Evolutionary conservation across 2,113 vertebrate species (phyloP).

Genomic region (Plestiodon gilberti): DNA sequence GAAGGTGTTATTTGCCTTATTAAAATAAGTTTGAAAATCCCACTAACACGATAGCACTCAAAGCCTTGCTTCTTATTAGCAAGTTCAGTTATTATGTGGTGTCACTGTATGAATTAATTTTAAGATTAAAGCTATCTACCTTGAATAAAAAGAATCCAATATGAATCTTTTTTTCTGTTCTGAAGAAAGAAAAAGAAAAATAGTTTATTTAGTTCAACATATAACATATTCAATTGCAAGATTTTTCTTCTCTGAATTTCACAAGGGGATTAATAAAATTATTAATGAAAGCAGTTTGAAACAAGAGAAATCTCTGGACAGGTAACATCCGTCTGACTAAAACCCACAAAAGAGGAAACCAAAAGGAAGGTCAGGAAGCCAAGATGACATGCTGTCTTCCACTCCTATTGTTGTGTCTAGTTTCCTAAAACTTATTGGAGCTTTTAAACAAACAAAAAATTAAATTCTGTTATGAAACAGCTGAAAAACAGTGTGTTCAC

Average conservation of each 20-base stretch:
- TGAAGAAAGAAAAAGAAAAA: neutral
- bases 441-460: neutral
- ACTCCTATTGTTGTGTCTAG: neutral
- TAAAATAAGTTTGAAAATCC: neutral
- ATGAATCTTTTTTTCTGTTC: neutral
- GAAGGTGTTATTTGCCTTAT: neutral
- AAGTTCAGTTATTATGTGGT: neutral
- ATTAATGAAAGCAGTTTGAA: neutral
- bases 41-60: neutral
- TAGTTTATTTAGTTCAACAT: neutral
- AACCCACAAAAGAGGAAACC: neutral
- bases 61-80: neutral
- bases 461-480: neutral
- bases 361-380: neutral
- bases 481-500: neutral
- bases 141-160: neutral
- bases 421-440: neutral
- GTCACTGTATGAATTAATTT: neutral
- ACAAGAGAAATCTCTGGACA: neutral
- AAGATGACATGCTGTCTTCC: neutral
- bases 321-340: constrained; percentile 2
- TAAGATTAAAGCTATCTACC: neutral
- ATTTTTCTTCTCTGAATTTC: neutral
- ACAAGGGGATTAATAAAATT: neutral
- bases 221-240: neutral